Conservation (phyloP, 2,888 invertebrate genomes). For the Agrotis clavis region DNA sequence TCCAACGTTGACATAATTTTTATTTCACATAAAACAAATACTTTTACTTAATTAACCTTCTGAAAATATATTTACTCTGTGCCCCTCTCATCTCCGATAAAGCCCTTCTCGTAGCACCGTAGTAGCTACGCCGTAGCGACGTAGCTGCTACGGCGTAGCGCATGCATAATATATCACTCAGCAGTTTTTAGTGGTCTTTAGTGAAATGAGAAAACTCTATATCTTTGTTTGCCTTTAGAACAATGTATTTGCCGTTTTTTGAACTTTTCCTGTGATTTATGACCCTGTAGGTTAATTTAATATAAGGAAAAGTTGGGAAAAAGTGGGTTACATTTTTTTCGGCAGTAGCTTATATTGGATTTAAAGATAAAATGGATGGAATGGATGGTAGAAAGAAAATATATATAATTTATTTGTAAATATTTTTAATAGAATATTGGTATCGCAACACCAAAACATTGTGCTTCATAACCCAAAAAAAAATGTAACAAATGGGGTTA, state of each 20-base stretch:
- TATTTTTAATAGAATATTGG: too few relatives aligned
- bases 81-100: conserved; percentile 63
- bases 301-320: background rate
- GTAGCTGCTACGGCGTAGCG: conserved; percentile 61
- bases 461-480: too few relatives aligned
- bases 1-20: conserved; percentile 15
- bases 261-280: conserved; percentile 11
- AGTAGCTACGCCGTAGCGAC: conserved; percentile 50
- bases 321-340: background rate
- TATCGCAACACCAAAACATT: too few relatives aligned
- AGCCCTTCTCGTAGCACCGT: conserved; percentile 65
- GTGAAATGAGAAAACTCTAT: conserved; percentile 55
- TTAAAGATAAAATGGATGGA: too few relatives aligned
- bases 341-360: too few relatives aligned
- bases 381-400: too few relatives aligned
- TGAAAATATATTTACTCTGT: conserved; percentile 42
- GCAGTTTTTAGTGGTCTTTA: conserved; percentile 63
- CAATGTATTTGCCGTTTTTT: conserved; percentile 14
- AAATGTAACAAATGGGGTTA: too few relatives aligned
- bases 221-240: conserved; percentile 45
- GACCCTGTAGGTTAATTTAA: conserved; percentile 10
- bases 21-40: conserved; percentile 28
- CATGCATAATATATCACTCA: conserved; percentile 64
- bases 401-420: too few relatives aligned
- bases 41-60: conserved; percentile 45